Base-by-base conservation (phyloP, 2,888 invertebrate species). In the Heliconius ethilla region DNA sequence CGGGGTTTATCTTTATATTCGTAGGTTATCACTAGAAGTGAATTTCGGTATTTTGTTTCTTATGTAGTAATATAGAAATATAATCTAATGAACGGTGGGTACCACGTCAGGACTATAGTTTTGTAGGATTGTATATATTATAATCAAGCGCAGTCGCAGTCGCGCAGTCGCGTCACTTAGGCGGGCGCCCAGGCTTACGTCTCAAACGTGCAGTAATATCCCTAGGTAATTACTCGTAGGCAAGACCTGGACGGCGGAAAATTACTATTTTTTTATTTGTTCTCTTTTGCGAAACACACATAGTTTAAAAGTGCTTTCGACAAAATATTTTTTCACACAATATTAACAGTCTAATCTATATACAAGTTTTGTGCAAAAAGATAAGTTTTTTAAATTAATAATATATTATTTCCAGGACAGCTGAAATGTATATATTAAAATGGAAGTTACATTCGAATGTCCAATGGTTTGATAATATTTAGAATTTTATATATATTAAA, bases 191-290 rank as follows among this genome's bases (percentile, higher is more conserved):
- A 69, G 69, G 69, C 69, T 69, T 69, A 69, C 69, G 40, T 69
- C 40, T 69, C 25, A 40, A 69, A 69, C 40, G 69, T 69, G 69
- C 69, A 69, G 40, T 69, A 40, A 45, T 45, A 45, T 25, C 40
- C 69, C 69, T 69, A 69, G 69, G 69, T 69, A 25, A 69, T 69
- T 45, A 69, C 69, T 69, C 69, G 69, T 40, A 69, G 69, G 69
- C 69, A 69, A 69, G 69, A 69, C 69, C 69, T 69, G 69, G 69
- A 69, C 69, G 69, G 69, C 69, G 69, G 15, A 69, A 69, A 69
- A 69, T 25, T 40, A 25, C 69, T 40, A 40, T 45, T 69, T 69
- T 33, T 69, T 40, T 40, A 69, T 69, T 67, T 67, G 25, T 40
- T 67, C 37, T 6, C 25, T 11, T 40, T 67, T 33, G 6, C 33